These are phyloP conservation scores for Phasianus colchicus DNA, from an alignment of 2,113 vertebrate species.

Conservation along the genomic window DNA sequence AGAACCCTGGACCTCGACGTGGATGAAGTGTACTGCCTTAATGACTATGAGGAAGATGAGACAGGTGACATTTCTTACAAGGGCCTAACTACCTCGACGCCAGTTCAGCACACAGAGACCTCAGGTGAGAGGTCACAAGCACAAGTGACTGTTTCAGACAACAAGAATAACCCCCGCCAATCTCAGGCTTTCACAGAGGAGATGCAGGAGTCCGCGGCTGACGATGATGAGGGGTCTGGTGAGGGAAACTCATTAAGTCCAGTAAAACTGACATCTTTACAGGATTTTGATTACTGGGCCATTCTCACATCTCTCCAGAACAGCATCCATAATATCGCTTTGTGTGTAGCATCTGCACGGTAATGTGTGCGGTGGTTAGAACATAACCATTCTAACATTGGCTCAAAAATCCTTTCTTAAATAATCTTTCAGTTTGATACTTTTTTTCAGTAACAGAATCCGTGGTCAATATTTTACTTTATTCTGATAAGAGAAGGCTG, in stretches of 20 bases:
- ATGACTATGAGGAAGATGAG: conserved; percentile 97
- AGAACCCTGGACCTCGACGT: conserved; percentile 88
- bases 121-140: conserved; percentile 85
- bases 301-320: conserved; percentile 79
- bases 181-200: conserved; percentile 87
- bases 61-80: conserved; percentile 85
- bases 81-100: conserved; percentile 85
- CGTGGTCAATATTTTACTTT: conserved; percentile 32
- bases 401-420: conserved; percentile 24
- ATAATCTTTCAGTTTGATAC: conserved; percentile 26
- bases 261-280: conserved; percentile 78
- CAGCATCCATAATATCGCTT: conserved; percentile 74
- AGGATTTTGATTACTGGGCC: conserved; percentile 80
- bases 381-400: conserved; percentile 17
- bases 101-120: conserved; percentile 83
- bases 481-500: conserved; percentile 80
- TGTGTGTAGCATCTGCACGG: conserved; percentile 76
- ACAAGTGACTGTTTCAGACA: conserved; percentile 83
- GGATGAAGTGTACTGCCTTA: conserved; percentile 93
- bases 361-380: conserved; percentile 56
- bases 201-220: conserved; percentile 81
- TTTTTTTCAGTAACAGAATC: conserved; percentile 28
- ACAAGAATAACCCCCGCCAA: conserved; percentile 80
- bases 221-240: conserved; percentile 92
- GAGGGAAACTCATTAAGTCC: conserved; percentile 90